phyloP scores from a whole-genome alignment of 2,797 vertebrate genomes.

The Myripristis jacobus region DNA sequence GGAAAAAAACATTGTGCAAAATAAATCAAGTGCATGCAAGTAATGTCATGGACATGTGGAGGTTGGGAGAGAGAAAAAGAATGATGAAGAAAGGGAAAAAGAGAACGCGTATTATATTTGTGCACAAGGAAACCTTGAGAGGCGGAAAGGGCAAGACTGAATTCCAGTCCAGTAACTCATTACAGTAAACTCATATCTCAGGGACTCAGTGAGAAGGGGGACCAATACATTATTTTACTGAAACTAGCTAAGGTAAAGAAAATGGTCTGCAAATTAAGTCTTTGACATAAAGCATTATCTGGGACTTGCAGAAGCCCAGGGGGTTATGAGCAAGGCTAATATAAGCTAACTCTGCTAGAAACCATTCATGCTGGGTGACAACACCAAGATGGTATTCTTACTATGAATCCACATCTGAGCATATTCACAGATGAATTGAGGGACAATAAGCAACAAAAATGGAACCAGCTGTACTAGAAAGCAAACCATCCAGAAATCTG shows the following conservation, averaged over 20 bases:
- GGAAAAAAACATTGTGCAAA: constrained; percentile 36
- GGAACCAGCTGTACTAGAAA: constrained; percentile 31
- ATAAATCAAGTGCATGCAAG: constrained; percentile 38
- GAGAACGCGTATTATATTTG: not conserved
- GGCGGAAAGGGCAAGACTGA: not conserved
- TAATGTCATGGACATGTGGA: constrained; percentile 28
- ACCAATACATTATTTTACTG: not conserved
- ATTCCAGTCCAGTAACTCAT: not conserved
- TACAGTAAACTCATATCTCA: not conserved
- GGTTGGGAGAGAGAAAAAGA: constrained; percentile 14
- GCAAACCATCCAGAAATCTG: constrained; percentile 40
- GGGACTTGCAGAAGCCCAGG: not conserved
- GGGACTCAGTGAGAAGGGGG: not conserved
- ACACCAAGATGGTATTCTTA: not conserved
- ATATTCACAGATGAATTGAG: constrained; percentile 26
- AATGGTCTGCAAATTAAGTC: not conserved
- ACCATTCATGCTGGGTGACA: constrained; percentile 24
- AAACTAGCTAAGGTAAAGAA: not conserved
- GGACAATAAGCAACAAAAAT: constrained; percentile 10
- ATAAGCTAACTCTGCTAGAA: constrained; percentile 13
- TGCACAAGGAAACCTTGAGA: not conserved
- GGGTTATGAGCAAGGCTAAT: not conserved
- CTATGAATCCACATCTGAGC: constrained; percentile 17
- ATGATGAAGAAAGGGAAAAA: not conserved
- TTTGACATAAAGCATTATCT: constrained; percentile 5